phyloP scores from a whole-genome alignment of 2,797 vertebrate species.

The Myotis pilosus region DNA sequence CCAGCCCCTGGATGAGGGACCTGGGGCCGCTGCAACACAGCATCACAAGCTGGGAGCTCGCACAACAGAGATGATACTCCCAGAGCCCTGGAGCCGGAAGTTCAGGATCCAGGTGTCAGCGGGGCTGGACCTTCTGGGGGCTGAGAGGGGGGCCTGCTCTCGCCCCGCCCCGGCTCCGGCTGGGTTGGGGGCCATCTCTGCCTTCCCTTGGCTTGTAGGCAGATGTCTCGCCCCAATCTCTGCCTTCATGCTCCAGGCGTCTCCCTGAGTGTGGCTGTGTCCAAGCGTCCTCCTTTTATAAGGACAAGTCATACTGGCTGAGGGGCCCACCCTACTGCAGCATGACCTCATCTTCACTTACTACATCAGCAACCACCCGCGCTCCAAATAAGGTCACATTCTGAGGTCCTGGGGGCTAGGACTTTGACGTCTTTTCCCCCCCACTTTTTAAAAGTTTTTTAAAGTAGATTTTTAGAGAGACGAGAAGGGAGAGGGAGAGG shows the following conservation, averaged over 20 bases:
- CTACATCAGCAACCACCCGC: background rate
- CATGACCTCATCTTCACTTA: constrained; percentile 30
- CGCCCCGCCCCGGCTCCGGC: background rate
- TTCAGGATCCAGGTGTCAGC: background rate
- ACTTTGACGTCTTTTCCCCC: background rate
- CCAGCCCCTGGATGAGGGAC: background rate
- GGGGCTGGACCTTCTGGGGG: background rate
- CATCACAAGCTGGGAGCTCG: background rate
- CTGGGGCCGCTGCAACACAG: background rate
- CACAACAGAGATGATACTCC: background rate
- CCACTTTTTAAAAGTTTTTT: background rate
- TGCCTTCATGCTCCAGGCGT: background rate
- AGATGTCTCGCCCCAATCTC: background rate
- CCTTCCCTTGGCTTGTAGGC: background rate
- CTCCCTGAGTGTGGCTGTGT: background rate
- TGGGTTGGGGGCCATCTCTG: background rate
- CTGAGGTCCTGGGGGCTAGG: background rate
- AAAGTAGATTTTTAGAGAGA: background rate
- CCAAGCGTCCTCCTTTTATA: background rate
- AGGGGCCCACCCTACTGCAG: background rate
- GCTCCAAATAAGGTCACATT: constrained; percentile 14
- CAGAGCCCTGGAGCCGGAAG: background rate
- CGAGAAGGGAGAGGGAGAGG: background rate
- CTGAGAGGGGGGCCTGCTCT: background rate
- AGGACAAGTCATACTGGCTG: background rate